phyloP scores from a whole-genome alignment of 2,888 invertebrate species.

The Thelaira solivaga region DNA sequence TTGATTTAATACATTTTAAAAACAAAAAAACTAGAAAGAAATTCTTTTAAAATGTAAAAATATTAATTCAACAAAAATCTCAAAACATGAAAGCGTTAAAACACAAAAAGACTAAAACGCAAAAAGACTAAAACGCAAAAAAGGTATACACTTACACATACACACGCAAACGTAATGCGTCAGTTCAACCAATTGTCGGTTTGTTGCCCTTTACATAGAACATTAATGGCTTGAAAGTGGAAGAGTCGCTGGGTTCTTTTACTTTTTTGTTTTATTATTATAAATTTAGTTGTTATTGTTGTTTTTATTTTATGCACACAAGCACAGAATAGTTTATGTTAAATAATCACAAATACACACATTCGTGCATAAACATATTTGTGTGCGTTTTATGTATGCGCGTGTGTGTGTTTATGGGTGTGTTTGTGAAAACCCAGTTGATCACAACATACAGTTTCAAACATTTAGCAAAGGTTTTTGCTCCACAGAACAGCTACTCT shows the following conservation, averaged over 20 bases:
- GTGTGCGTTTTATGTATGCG: not conserved
- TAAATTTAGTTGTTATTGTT: not conserved
- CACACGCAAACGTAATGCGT: not conserved
- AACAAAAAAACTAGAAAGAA: no score
- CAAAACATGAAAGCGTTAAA: no score
- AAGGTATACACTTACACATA: not conserved
- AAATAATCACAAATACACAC: not conserved
- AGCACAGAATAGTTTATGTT: no score
- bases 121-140: conserved; percentile 1
- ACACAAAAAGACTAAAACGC: not conserved
- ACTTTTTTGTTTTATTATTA: not conserved
- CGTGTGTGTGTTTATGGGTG: not conserved
- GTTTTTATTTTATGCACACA: not conserved
- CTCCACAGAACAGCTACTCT: no score
- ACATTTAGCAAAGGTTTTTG: no score
- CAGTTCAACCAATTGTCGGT: conserved; percentile 26
- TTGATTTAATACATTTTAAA: no score
- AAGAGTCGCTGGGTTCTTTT: conserved; percentile 15
- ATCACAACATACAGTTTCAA: no score
- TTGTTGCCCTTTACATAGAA: conserved; percentile 7
- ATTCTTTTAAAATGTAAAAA: no score
- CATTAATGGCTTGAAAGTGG: conserved; percentile 23
- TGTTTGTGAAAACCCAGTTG: no score
- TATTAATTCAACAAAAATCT: no score
- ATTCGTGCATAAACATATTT: not conserved